A percentile compares a stretch with the other conserved stretches of the same genome.
Conservation (phyloP, 2,113 vertebrate genomes). For the Calyptomena viridis region DNA sequence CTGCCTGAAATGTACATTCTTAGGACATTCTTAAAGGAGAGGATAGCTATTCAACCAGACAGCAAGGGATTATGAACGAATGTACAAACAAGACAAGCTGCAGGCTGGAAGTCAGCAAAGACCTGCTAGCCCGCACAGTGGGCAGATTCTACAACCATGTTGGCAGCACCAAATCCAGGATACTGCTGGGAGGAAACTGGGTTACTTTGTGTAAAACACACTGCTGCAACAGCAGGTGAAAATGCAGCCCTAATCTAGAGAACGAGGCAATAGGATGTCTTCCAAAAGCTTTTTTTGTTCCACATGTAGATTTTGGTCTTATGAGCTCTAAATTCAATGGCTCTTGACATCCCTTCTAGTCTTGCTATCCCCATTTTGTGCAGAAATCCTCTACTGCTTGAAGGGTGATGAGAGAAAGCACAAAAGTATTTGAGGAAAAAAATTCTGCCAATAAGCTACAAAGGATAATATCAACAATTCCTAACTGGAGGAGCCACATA, state of each 20-base stretch:
- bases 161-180: not conserved
- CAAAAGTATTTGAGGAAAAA: not conserved
- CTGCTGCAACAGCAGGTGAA: not conserved
- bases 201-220: not conserved
- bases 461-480: not conserved
- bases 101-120: not conserved
- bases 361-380: not conserved
- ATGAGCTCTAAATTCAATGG: not conserved
- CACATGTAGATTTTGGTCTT: not conserved
- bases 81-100: not conserved
- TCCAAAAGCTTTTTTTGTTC: not conserved
- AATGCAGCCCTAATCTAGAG: not conserved
- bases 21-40: not conserved
- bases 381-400: not conserved
- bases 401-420: not conserved
- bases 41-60: not conserved
- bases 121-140: rapidly evolving
- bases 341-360: not conserved
- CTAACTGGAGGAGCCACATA: not conserved
- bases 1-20: not conserved
- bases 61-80: not conserved
- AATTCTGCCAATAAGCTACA: not conserved
- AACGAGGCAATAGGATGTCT: not conserved
- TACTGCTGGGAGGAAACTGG: not conserved
- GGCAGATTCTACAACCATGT: not conserved